Percentiles rank a stretch among this genome's conserved stretches.
Conservation (phyloP, 1,140 invertebrate species). For the Drosophila erecta region DNA sequence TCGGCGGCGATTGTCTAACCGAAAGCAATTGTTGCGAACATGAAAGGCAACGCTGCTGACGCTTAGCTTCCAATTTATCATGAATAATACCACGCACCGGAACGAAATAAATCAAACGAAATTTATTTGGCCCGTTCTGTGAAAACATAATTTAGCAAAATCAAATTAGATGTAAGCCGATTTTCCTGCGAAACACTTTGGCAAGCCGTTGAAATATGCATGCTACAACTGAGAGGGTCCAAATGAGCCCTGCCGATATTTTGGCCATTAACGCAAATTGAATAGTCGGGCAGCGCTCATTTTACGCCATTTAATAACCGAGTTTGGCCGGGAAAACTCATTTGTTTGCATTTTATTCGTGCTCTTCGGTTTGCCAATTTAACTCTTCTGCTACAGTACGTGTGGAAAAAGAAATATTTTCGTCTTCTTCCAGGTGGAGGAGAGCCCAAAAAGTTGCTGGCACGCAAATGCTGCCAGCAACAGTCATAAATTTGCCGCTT, state of each 20-base stretch:
- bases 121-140: conserved; percentile 19
- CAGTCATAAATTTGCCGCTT: conserved; percentile 75
- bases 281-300: conserved; percentile 17
- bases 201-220: conserved; percentile 51
- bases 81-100: conserved; percentile 3
- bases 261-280: conserved; percentile 45
- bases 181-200: conserved; percentile 55
- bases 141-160: conserved; percentile 36
- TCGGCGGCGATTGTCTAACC: conserved; percentile 24
- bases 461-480: conserved; percentile 70
- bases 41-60: conserved; percentile 16
- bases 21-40: conserved; percentile 26
- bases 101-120: conserved; percentile 33
- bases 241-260: conserved; percentile 9
- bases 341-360: conserved; percentile 21
- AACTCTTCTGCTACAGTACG: conserved; percentile 56
- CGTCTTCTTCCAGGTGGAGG: conserved; percentile 18
- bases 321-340: conserved; percentile 42
- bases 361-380: conserved; percentile 26
- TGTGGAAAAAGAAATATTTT: conserved; percentile 58
- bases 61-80: conserved; percentile 34
- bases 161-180: conserved; percentile 64
- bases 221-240: conserved; percentile 17
- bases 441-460: conserved; percentile 53
- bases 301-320: conserved; percentile 61